Evolutionary conservation across 2,888 invertebrate species (phyloP), one percentile per base, ranked within the genome.

Genomic region (Nysson spinosus): DNA sequence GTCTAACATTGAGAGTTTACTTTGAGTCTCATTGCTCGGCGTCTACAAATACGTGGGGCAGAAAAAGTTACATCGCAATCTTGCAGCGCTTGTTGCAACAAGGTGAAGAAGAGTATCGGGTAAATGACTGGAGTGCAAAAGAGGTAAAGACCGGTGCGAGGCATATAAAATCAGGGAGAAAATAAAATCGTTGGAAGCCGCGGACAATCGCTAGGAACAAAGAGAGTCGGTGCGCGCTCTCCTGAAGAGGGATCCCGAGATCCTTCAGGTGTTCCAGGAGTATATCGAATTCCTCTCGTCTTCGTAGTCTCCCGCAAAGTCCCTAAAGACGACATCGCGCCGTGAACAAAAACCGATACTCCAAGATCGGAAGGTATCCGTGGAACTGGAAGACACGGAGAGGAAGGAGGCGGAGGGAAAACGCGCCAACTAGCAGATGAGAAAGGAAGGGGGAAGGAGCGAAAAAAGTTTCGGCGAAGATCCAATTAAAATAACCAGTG

Each of bases 401-500:
- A 3, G 22, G 16, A 22, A 43, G 40, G 42, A 51, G 44, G 26
- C 37, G 40, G 56, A 71, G 69, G 64, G 69, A 49, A 69, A 65
- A 69, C 43, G 17, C n/a, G 20, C n/a, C n/a, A n/a, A n/a, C n/a
- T n/a, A 47, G 16, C 49, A 17, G 20, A n/a, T 32, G 9, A 24
- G 57, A 60, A 67, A 56, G 61, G 60, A 51, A 62, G 42, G 32
- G 37, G 26, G 55, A 43, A 34, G 52, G 55, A 51, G 72, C 57
- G 52, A 71, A 81, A 80, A 79, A 82, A 82, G 79, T 82, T 83
- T 84, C 83, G 83, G 74, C 84, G 84, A 84, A 86, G 86, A 86
- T 86, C 87, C 87, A 87, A 87, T 87, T 87, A 87, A 87, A 87
- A 84, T 87, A 85, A 83, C 85, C 83, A 81, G 82, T 80, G 83